phyloP scores from a whole-genome alignment of 2,797 vertebrate species.

The Heliangelus exortis region DNA sequence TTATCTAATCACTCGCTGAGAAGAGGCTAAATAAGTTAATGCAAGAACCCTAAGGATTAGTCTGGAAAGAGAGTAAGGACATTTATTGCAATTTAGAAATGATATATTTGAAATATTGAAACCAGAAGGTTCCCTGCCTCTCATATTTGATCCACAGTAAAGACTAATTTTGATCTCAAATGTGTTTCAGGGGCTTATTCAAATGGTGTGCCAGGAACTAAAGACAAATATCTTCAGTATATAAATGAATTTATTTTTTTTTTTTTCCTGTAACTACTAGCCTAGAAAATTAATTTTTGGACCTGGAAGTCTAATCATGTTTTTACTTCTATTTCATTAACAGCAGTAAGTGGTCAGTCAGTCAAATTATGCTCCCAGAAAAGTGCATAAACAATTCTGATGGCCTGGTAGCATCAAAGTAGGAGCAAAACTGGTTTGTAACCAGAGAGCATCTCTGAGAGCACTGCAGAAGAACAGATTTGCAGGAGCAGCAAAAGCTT shows the following conservation, averaged over 20 bases:
- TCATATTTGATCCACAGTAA: neutral
- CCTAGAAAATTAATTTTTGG: conserved; percentile 2
- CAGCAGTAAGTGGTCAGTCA: neutral
- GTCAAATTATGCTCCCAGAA: conserved; percentile 11
- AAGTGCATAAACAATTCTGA: neutral
- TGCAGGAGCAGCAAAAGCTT: neutral
- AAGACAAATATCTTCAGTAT: neutral
- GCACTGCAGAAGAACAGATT: neutral
- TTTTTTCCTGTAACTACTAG: neutral
- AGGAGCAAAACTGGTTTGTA: neutral
- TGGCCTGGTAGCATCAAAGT: neutral
- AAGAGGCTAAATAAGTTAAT: neutral
- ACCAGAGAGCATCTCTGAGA: neutral
- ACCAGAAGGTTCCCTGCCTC: neutral
- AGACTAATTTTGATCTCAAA: neutral
- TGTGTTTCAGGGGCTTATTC: neutral
- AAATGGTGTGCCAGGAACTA: neutral
- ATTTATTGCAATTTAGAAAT: neutral
- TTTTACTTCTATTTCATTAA: conserved; percentile 40
- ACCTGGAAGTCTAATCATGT: neutral
- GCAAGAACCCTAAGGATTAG: neutral
- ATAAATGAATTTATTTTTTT: neutral
- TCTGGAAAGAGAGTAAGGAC: neutral
- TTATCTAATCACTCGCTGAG: neutral
- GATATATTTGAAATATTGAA: conserved; percentile 8